Percentiles rank a stretch among this genome's conserved stretches.
phyloP scores from a whole-genome alignment of 2,888 invertebrate species.

The Drosophila suboccidentalis region DNA sequence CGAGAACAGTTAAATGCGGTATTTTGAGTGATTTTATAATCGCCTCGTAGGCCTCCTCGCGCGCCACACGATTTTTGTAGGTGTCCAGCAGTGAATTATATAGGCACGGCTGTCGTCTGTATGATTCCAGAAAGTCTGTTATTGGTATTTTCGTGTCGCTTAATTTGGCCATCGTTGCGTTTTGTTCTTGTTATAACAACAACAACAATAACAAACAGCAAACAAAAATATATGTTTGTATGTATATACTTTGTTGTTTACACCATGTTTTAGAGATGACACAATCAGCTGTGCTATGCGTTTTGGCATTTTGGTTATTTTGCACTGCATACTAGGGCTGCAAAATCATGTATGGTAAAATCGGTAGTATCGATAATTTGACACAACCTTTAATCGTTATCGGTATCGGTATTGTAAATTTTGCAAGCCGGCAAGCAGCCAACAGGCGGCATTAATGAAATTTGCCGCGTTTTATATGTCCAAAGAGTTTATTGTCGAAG shows the following conservation, averaged over 20 bases:
- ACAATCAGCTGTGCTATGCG: slow-evolving; percentile 25
- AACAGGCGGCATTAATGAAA: neutral
- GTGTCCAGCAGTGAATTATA: slow-evolving; percentile 79
- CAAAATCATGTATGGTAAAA: neutral
- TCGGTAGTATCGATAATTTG: neutral
- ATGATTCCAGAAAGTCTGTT: slow-evolving; percentile 79
- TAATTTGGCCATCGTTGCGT: slow-evolving; percentile 69
- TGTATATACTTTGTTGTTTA: slow-evolving; percentile 35
- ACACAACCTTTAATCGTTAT: neutral
- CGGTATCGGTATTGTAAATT: slow-evolving; percentile 16
- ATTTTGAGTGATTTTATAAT: slow-evolving; percentile 80
- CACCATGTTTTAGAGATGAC: slow-evolving; percentile 35
- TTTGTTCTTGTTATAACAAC: slow-evolving; percentile 13
- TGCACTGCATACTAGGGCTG: neutral
- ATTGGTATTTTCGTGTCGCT: slow-evolving; percentile 79
- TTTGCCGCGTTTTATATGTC: slow-evolving; percentile 53
- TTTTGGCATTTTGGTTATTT: neutral
- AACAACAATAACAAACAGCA: slow-evolving; percentile 24
- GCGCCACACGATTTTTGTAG: slow-evolving; percentile 80
- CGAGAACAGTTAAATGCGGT: slow-evolving; percentile 73
- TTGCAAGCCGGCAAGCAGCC: slow-evolving; percentile 34
- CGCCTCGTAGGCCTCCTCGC: slow-evolving; percentile 77
- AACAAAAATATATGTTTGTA: slow-evolving; percentile 31
- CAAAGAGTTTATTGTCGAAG: neutral
- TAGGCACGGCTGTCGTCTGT: slow-evolving; percentile 81